Base-by-base conservation (phyloP, 2,113 vertebrate genomes). In the Paradisaea rubra region DNA sequence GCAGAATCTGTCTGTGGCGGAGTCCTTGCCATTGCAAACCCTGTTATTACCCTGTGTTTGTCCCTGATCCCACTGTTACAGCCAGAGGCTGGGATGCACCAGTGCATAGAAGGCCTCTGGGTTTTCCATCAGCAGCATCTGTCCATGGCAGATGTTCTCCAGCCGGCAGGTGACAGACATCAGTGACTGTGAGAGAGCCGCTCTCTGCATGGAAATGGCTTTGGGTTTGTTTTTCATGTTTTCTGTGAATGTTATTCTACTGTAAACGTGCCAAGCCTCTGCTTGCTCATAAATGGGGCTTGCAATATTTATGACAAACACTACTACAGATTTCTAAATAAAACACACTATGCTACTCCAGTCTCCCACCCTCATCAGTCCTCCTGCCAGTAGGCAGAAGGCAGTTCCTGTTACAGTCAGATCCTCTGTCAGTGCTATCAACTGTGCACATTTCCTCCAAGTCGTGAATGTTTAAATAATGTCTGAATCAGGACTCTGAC, bases 231-330 rank as follows among this genome's bases (percentile, higher is more conserved):
- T 80, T 72, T 70, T 66, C 59, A 19, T 56, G 56, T 91, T 86
- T 91, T 91, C 50, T 0, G 27, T 90, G 66, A 69, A 63, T 23
- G 60, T 95, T 89, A 33, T 53, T 94, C 65, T 30, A 15, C 41
- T 91, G 81, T 85, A 94, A 88, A 73, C 74, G 92, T 86, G 76
- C 53, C 77, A 92, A 88, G 66, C 56, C 80, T 85, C 57, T 17
- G 7, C 30, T 88, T 1, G 1, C 81, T 89, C 93, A 45, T 74
- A 73, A 82, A 73, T 0, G 9, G 45, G 74, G 56, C 59, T 91
- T 94, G 83, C 81, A 94, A 73, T 94, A 89, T 96, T 93, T 88
- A 94, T 92, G 89, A 78, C 87, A 89, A 94, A 71, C 68, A 57
- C 70, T 78, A 13, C 41, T 81, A 25, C 45, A 54, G 81, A 88